phyloP scores from a whole-genome alignment of 2,113 vertebrate species.

The Coryphaenoides rupestris region DNA sequence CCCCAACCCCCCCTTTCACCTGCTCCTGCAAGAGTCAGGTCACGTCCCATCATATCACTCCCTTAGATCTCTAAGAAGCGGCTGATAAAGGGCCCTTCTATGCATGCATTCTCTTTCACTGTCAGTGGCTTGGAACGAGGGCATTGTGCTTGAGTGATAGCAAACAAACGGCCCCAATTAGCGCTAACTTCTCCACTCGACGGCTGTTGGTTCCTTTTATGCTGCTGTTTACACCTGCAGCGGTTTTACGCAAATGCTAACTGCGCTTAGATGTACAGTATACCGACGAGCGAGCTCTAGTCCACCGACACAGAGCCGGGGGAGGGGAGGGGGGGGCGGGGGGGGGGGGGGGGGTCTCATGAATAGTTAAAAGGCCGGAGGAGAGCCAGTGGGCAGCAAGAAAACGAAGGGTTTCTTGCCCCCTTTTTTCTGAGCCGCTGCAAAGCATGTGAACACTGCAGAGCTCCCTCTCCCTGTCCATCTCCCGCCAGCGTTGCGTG shows the following conservation, averaged over 20 bases:
- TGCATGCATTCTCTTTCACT: slow-evolving; percentile 27
- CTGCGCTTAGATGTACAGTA: too few species aligned
- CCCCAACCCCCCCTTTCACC: neutral
- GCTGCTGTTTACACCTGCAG: slow-evolving; percentile 13
- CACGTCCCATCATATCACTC: slow-evolving; percentile 30
- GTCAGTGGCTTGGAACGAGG: slow-evolving; percentile 29
- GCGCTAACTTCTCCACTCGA: neutral
- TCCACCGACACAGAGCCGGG: slow-evolving; percentile 37
- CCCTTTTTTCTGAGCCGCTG: slow-evolving; percentile 41
- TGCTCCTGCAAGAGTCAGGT: slow-evolving; percentile 25
- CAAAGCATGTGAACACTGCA: slow-evolving; percentile 64
- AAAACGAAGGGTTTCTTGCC: slow-evolving; percentile 38
- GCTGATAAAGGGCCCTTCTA: slow-evolving; percentile 36
- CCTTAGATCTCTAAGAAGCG: slow-evolving; percentile 11
- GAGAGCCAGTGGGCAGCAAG: slow-evolving; percentile 57
- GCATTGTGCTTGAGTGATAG: slow-evolving; percentile 19
- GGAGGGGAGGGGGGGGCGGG: slow-evolving; percentile 38
- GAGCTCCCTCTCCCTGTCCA: slow-evolving; percentile 12
- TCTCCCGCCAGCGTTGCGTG: slow-evolving; percentile 52
- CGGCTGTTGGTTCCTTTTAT: slow-evolving; percentile 10
- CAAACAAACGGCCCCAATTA: slow-evolving; percentile 20
- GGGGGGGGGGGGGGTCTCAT: slow-evolving; percentile 46
- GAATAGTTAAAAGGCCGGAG: slow-evolving; percentile 18
- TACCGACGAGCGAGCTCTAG: slow-evolving; percentile 37
- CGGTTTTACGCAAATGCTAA: slow-evolving; percentile 10